Evolutionary conservation across 2,113 vertebrate species (phyloP).

Genomic region (Eonycteris spelaea): DNA sequence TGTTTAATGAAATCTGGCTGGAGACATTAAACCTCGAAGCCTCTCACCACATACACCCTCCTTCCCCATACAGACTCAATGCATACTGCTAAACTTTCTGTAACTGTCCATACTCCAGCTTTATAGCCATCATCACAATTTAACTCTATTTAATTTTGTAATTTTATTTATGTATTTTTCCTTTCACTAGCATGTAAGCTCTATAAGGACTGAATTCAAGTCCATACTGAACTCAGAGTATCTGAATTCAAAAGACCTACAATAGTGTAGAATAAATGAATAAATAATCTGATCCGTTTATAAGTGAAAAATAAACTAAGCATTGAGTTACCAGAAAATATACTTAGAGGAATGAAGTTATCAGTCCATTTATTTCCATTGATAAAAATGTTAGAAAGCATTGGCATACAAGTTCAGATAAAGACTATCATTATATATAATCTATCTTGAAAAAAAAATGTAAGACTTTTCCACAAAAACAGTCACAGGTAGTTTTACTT

Average conservation of each 20-base stretch:
- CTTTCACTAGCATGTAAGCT: background rate
- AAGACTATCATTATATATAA: background rate
- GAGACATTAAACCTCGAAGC: background rate
- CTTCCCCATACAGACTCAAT: background rate
- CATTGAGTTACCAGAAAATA: background rate
- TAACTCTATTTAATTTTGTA: background rate
- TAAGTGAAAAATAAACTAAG: background rate
- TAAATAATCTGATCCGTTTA: background rate
- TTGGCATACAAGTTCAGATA: background rate
- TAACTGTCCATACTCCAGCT: background rate
- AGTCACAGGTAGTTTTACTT: background rate
- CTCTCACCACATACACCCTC: background rate
- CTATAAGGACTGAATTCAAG: background rate
- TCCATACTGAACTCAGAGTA: background rate
- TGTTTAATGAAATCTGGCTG: background rate
- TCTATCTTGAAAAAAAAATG: background rate
- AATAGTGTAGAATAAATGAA: background rate
- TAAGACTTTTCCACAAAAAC: background rate
- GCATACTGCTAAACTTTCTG: background rate
- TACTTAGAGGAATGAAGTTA: background rate
- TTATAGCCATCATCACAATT: background rate
- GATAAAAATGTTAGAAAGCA: background rate
- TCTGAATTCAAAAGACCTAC: background rate
- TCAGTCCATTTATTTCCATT: background rate
- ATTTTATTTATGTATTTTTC: background rate